Conservation (phyloP, 2,888 invertebrate species). For the Myopa testacea region DNA sequence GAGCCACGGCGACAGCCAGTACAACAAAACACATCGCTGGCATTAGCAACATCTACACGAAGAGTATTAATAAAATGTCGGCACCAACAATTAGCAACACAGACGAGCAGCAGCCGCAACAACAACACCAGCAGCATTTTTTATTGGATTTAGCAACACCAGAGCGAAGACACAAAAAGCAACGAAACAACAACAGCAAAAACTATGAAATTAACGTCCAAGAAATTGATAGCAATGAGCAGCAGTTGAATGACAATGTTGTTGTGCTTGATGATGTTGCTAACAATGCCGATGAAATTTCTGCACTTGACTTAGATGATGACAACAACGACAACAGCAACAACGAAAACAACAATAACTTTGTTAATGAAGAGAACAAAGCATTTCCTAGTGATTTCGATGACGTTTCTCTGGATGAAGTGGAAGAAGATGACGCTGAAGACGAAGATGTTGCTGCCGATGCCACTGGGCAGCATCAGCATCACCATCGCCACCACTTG, state of each 20-base stretch:
- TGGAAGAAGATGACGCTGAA: not conserved
- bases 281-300: constrained; percentile 23
- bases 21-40: constrained; percentile 22
- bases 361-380: constrained; percentile 52
- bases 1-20: constrained; percentile 38
- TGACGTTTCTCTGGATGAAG: not conserved
- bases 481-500: constrained; percentile 35
- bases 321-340: constrained; percentile 14
- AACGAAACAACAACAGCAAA: constrained; percentile 19
- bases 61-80: constrained; percentile 32
- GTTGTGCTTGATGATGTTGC: constrained; percentile 39
- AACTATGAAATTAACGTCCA: constrained; percentile 38
- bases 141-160: constrained; percentile 6
- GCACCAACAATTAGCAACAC: constrained; percentile 61
- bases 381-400: not conserved
- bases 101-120: not conserved
- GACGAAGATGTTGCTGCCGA: constrained; percentile 46
- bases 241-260: constrained; percentile 27
- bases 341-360: constrained; percentile 46
- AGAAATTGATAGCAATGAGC: constrained; percentile 7
- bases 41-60: constrained; percentile 40
- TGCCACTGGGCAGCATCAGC: constrained; percentile 27
- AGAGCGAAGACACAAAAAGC: constrained; percentile 43
- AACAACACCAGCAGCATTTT: constrained; percentile 14
- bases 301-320: constrained; percentile 39